Percentiles rank a stretch among this genome's conserved stretches.
Evolutionary conservation across 2,113 vertebrate genomes (phyloP).

Genomic region (Hydropotes inermis): DNA sequence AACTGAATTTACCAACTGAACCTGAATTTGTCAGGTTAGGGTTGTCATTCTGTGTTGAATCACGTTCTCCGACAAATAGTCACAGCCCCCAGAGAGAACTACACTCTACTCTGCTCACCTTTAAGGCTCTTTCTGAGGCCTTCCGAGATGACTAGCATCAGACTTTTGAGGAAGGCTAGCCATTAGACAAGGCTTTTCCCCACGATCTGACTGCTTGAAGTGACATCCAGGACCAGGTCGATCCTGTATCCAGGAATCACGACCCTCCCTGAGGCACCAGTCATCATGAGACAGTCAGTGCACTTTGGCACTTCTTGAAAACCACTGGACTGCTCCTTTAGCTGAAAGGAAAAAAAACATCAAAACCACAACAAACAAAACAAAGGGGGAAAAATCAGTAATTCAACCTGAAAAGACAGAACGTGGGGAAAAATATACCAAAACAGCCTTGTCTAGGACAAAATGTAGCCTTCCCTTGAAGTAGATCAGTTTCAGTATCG

Average conservation of each 20-base stretch:
- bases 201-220: conserved; percentile 78
- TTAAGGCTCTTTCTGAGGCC: conserved; percentile 77
- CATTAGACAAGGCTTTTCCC: conserved; percentile 78
- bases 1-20: conserved; percentile 35
- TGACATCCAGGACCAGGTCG: conserved; percentile 78
- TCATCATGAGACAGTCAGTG: conserved; percentile 77
- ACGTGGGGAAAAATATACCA: conserved; percentile 70
- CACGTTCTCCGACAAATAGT: conserved; percentile 66
- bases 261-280: conserved; percentile 79
- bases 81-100: conserved; percentile 77
- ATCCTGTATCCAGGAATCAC: conserved; percentile 78
- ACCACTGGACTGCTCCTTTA: conserved; percentile 77
- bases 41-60: conserved; percentile 54
- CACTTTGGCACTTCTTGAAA: conserved; percentile 78
- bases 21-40: conserved; percentile 43
- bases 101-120: conserved; percentile 80
- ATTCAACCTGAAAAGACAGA: conserved; percentile 72
- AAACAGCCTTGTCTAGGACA: conserved; percentile 70
- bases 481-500: not conserved
- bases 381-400: conserved; percentile 71
- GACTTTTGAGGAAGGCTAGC: conserved; percentile 78
- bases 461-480: conserved; percentile 49
- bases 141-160: conserved; percentile 77
- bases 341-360: conserved; percentile 80
- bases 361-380: conserved; percentile 80